phyloP scores from a whole-genome alignment of 1,140 invertebrate genomes.

The Augochlora pura region DNA sequence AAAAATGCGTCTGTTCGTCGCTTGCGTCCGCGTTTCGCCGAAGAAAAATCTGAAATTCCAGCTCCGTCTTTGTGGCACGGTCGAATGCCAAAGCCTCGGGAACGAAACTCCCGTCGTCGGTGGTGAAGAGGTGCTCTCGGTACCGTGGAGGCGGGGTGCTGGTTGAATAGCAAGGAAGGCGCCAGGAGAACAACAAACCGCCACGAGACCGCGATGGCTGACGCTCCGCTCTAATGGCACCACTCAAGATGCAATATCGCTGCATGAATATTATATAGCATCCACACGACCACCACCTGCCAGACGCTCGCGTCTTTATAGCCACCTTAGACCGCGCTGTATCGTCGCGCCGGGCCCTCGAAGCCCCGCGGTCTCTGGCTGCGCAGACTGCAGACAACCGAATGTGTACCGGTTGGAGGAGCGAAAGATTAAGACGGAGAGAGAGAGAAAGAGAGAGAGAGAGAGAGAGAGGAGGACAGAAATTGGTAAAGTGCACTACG shows the following conservation, averaged over 20 bases:
- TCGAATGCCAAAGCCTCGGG: constrained; percentile 12
- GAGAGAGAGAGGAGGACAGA: no score
- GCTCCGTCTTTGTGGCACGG: background rate
- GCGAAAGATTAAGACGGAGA: no score
- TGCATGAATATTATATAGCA: constrained; percentile 75
- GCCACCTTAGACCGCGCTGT: constrained; percentile 22
- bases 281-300: constrained; percentile 42
- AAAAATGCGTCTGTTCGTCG: background rate
- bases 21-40: background rate
- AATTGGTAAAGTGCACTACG: no score
- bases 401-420: constrained; percentile 21
- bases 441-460: no score
- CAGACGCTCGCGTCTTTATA: constrained; percentile 51
- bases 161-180: constrained; percentile 35
- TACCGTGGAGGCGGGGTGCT: background rate
- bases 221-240: constrained; percentile 73
- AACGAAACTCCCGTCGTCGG: constrained; percentile 5
- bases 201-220: constrained; percentile 66
- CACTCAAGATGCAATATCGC: constrained; percentile 77
- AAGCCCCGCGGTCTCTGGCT: background rate
- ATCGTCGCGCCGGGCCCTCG: constrained; percentile 3
- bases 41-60: constrained; percentile 11
- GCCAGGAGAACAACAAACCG: constrained; percentile 67
- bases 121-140: background rate
- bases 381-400: constrained; percentile 9